Evolutionary conservation across 2,797 vertebrate species (phyloP), one percentile per base, ranked within the genome.

Genomic region (Salmo trutta): DNA sequence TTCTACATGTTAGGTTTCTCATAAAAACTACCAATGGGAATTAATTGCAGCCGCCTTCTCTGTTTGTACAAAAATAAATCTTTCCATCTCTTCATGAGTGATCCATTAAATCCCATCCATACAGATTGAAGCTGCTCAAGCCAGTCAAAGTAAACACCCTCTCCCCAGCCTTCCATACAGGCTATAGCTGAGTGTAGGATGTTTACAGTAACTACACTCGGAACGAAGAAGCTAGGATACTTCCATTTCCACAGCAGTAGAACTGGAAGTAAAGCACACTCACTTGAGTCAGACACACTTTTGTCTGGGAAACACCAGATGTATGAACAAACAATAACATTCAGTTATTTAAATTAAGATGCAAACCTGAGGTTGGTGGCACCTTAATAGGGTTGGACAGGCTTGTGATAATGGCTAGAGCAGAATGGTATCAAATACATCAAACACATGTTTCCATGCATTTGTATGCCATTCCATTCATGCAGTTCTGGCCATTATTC

Each of bases 161-260:
- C 76, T 87, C 76, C 92, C 91, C 94, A 95, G 93, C 93, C 89
- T 77, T 83, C 19, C 71, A 69, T 71, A 68, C 17, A 81, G 79
- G 77, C 80, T 79, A 94, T 73, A 95, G 94, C 93, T 94, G 93
- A 95, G 94, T 95, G 94, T 95, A 95, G 95, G 94, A 95, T 95
- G 94, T 95, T 96, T 96, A 95, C 94, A 95, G 77, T 77, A 94
- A 92, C 93, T 94, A 24, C 21, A 64, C n/a, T 24, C 8, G 21
- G 21, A 64, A 64, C 1, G 24, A 12, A 64, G 24, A 19, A 64
- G 10, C 59, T 24, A 64, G 17, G 24, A 54, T 54, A 17, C 8
- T 4, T 24, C 41, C 41, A 14, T 47, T 64, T 14, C 3, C 10
- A 1, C 21, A 24, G 59, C 59, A 8, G 10, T 27, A 64, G 59